phyloP scores from a whole-genome alignment of 2,888 invertebrate genomes.

The Chloroclystis v-ata region DNA sequence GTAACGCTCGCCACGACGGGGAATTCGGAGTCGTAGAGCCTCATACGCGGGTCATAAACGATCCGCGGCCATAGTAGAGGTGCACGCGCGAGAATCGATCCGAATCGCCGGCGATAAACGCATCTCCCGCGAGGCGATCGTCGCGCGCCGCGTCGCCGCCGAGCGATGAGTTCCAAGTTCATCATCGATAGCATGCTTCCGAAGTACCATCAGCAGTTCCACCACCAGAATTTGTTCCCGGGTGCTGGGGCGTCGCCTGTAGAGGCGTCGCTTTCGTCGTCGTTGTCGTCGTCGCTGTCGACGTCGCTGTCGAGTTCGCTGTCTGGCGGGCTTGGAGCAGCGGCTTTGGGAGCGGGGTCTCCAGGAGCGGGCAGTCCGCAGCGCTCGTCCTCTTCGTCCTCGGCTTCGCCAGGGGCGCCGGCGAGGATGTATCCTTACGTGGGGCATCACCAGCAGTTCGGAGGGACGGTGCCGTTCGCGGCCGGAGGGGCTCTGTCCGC shows the following conservation, averaged over 20 bases:
- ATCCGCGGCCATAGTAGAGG: constrained; percentile 84
- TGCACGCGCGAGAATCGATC: constrained; percentile 79
- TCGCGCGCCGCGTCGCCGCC: constrained; percentile 77
- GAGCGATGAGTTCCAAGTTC: constrained; percentile 97
- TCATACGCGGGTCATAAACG: constrained; percentile 92
- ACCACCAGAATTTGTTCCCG: constrained; percentile 79
- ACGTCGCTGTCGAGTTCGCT: constrained; percentile 78
- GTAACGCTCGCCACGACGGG: constrained; percentile 80
- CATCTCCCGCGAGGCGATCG: constrained; percentile 76
- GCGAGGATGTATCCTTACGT: constrained; percentile 96
- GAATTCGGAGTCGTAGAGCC: constrained; percentile 91
- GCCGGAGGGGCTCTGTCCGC: constrained; percentile 83
- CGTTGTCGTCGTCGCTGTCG: constrained; percentile 78
- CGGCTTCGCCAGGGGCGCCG: constrained; percentile 84
- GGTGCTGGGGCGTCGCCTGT: constrained; percentile 85
- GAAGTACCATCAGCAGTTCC: constrained; percentile 90
- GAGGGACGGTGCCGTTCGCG: constrained; percentile 82
- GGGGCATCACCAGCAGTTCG: constrained; percentile 87
- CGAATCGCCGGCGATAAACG: constrained; percentile 77
- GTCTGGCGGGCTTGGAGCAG: constrained; percentile 80
- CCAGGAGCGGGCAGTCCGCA: constrained; percentile 80
- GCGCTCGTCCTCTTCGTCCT: constrained; percentile 80
- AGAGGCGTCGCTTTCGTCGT: constrained; percentile 81
- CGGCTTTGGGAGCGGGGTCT: constrained; percentile 80
- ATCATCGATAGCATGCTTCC: constrained; percentile 98